These are phyloP conservation scores for Bungarus multicinctus DNA, from an alignment of 2,113 vertebrate genomes.

Conservation along the genomic window DNA sequence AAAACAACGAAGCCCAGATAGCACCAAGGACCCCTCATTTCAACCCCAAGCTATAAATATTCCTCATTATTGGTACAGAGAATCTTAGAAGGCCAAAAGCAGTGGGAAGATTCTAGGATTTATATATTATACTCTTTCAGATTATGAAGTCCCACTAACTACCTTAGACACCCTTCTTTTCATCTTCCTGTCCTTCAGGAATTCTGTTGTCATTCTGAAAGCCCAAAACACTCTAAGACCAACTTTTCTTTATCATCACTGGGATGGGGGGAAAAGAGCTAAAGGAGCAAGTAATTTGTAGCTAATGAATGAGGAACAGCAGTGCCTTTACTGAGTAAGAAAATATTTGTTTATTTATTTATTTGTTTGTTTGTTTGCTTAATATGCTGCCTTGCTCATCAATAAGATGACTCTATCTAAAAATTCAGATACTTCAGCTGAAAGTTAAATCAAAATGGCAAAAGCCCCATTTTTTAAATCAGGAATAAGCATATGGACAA, in stretches of 20 bases:
- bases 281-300: too few relatives aligned
- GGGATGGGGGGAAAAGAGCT: not conserved
- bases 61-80: not conserved
- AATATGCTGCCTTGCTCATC: not conserved
- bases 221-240: not conserved
- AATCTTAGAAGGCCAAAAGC: not conserved
- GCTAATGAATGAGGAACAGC: not conserved
- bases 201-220: not conserved
- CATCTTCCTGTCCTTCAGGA: not conserved
- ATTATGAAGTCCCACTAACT: not conserved
- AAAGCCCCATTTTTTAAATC: not conserved
- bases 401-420: not conserved
- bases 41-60: too few relatives aligned
- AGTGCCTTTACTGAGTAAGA: not conserved
- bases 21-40: too few relatives aligned
- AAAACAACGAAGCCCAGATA: too few relatives aligned
- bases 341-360: not conserved
- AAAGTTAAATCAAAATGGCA: not conserved
- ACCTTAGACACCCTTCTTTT: not conserved
- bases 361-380: too few relatives aligned
- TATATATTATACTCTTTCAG: too few relatives aligned
- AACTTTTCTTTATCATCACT: not conserved
- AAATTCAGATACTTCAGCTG: not conserved
- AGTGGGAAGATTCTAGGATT: not conserved
- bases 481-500: not conserved